phyloP scores from a whole-genome alignment of 1,140 invertebrate species.

The Mya arenaria region DNA sequence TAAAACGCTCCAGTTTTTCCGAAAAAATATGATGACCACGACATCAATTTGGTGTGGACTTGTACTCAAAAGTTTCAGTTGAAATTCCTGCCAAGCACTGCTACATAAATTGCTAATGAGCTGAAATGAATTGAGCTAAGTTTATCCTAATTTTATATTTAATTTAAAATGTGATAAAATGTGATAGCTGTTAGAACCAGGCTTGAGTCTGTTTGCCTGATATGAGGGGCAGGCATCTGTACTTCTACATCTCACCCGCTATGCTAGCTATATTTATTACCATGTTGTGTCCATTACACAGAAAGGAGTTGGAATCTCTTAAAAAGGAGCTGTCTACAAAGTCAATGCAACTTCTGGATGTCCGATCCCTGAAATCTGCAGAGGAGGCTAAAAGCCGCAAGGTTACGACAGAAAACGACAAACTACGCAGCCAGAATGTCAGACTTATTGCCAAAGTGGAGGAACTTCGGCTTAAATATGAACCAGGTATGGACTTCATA shows the following conservation, averaged over 20 bases:
- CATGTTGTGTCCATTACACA: not conserved
- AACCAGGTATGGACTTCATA: not conserved
- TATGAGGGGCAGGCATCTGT: no score
- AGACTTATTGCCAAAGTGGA: conserved; percentile 33
- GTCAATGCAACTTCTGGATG: conserved; percentile 38
- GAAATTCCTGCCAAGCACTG: no score
- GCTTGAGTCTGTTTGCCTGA: no score
- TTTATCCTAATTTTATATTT: no score
- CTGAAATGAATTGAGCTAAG: no score
- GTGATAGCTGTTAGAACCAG: no score
- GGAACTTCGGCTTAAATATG: not conserved
- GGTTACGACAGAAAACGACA: conserved; percentile 42
- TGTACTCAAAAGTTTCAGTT: no score
- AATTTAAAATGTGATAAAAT: no score
- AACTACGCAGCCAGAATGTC: conserved; percentile 33
- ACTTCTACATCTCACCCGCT: not conserved
- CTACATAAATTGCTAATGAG: no score
- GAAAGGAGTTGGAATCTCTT: conserved; percentile 19
- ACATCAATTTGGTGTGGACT: no score
- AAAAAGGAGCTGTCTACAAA: conserved; percentile 40
- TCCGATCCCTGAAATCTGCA: not conserved
- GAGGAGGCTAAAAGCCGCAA: conserved; percentile 4
- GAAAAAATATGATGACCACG: no score
- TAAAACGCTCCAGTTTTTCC: no score
- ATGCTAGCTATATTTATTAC: not conserved